Base-by-base conservation (phyloP, 2,888 invertebrate species). In the Abscondita cerata region DNA sequence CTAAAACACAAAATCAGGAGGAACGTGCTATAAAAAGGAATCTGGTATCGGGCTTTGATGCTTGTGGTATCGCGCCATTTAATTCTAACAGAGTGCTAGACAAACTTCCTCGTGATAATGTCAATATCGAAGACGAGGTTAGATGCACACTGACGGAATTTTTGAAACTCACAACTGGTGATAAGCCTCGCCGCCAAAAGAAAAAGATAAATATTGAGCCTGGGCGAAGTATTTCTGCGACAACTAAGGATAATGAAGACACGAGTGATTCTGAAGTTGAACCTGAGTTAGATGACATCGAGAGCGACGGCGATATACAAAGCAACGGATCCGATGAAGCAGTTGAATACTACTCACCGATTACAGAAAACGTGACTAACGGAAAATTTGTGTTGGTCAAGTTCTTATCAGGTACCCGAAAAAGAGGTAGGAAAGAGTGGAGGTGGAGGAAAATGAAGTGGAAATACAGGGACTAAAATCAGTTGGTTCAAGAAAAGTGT, bases 271-370 rank as follows among this genome's bases (percentile, higher is more conserved):
- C 11, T 15, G 65, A 52, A n/a, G n/a, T n/a, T 59, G 52, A 15
- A 38, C 62, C 18, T 9, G 41, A 54, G 25, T 20, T 11, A 40
- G 62, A 18, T 33, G 65, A 59, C 20, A 61, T 61, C 34, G 65
- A 67, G 34, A 51, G 58, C 47, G 63, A 60, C 12, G 64, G 65
- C 53, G 50, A 65, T 48, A 51, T 59, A 31, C 34, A 53, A 16
- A 36, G 53, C 1, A 52, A 52, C 38, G 53, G 47, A 18, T 19
- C 11, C 11, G 34, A 13, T 11, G 16, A 56, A 15, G 52, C 52
- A 20, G 52, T 44, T 19, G 41, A 61, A 18, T 41, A 57, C 34
- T 41, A 9, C 12, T 16, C 12, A 41, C 40, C 50, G 5, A 33
- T 34, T 34, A 12, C 18, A n/a, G 33, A 1, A 15, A 51, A 61